Evolutionary conservation across 2,113 vertebrate species (phyloP).

Genomic region (Nanorana parkeri): DNA sequence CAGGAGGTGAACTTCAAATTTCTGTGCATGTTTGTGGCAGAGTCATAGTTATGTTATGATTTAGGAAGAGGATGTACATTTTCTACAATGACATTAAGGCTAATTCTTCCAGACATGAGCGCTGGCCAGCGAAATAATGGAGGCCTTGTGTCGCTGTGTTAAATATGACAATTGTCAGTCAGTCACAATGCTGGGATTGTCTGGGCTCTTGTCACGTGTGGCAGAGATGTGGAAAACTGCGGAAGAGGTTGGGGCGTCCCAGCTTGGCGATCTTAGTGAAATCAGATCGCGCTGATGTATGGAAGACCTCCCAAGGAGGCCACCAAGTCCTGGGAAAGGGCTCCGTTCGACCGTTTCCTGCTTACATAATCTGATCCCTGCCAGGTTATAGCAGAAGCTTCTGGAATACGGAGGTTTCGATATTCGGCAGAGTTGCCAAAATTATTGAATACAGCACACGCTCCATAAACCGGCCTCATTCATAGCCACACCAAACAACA

Average conservation of each 20-base stretch:
- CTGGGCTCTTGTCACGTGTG: not conserved
- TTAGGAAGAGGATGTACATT: no score
- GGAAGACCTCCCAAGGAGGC: conserved; percentile 56
- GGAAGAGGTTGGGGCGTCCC: conserved; percentile 7
- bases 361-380: conserved; percentile 24
- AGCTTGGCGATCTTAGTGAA: conserved; percentile 25
- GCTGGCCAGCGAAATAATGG: not conserved
- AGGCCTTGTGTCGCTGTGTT: not conserved
- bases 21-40: no score
- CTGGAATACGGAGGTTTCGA: no score
- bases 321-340: conserved; percentile 66
- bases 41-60: no score
- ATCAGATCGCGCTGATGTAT: conserved; percentile 34
- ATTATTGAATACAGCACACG: no score
- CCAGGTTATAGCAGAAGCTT: no score
- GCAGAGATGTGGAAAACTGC: not conserved
- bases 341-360: conserved; percentile 65
- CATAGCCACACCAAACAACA: no score
- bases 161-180: not conserved
- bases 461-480: no score
- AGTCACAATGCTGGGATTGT: not conserved
- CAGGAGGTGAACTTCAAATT: no score
- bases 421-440: no score
- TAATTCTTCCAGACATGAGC: no score
- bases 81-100: no score